Percentiles rank a stretch among this genome's conserved stretches.
phyloP scores from a whole-genome alignment of 2,797 vertebrate species.

The Crocidura indochinensis region DNA sequence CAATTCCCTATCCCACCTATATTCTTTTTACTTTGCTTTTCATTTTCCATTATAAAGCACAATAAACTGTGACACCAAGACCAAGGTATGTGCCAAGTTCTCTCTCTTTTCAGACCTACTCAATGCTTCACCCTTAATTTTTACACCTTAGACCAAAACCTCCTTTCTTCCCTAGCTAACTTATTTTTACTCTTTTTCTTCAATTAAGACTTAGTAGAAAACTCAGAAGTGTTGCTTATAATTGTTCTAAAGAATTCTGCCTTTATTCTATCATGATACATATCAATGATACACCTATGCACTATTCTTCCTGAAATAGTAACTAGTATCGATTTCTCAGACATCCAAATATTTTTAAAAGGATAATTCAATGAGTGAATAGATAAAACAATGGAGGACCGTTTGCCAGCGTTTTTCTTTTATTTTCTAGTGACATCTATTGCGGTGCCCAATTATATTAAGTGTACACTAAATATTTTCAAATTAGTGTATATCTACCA shows the following conservation, averaged over 20 bases:
- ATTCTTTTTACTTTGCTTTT: neutral
- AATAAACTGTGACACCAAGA: neutral
- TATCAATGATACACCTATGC: neutral
- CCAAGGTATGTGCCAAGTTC: neutral
- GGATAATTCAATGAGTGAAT: neutral
- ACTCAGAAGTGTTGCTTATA: neutral
- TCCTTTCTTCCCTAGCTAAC: neutral
- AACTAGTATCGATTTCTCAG: neutral
- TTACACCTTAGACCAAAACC: neutral
- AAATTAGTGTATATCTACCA: slow-evolving; percentile 38
- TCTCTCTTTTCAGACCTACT: neutral
- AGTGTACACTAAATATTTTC: neutral
- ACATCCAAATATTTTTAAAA: neutral
- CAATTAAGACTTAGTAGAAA: neutral
- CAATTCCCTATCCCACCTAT: neutral
- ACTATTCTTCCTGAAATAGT: neutral
- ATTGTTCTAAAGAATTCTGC: slow-evolving; percentile 7
- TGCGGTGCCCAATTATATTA: neutral
- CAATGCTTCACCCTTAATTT: neutral
- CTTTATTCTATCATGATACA: neutral
- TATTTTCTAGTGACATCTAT: neutral
- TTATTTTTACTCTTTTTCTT: slow-evolving; percentile 1
- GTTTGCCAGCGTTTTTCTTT: slow-evolving; percentile 30
- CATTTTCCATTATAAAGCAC: neutral
- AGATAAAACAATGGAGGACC: neutral